phyloP scores from a whole-genome alignment of 1,140 invertebrate genomes.

The Liolophura sinensis region DNA sequence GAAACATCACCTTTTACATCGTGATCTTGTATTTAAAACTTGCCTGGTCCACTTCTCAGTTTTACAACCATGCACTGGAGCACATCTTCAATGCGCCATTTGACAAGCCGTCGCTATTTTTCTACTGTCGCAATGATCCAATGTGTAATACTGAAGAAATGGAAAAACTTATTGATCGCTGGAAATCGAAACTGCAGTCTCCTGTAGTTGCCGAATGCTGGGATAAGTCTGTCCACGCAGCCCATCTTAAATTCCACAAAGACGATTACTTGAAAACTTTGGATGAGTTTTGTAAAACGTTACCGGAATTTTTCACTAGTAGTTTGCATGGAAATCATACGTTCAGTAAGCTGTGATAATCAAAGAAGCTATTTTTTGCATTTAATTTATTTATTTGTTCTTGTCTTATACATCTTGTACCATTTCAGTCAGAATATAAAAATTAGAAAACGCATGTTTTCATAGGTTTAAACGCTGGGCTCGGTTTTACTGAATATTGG shows the following conservation, averaged over 20 bases:
- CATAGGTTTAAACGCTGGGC: too few relatives aligned
- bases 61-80: conserved; percentile 20
- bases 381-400: too few relatives aligned
- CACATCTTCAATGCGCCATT: conserved; percentile 22
- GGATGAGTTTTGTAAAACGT: too few relatives aligned
- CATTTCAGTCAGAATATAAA: too few relatives aligned
- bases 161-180: conserved; percentile 17
- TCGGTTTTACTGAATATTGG: too few relatives aligned
- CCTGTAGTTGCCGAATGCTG: conserved; percentile 17
- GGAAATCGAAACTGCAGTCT: conserved; percentile 8
- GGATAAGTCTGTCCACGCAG: conserved; percentile 27
- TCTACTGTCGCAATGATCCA: conserved; percentile 28
- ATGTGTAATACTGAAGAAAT: conserved; percentile 24
- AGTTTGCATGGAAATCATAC: too few relatives aligned
- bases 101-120: conserved; percentile 24
- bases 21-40: conserved; percentile 22
- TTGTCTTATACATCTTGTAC: too few relatives aligned
- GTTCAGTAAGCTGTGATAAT: too few relatives aligned
- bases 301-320: too few relatives aligned
- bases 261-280: conserved; percentile 24
- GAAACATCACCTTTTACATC: conserved; percentile 10
- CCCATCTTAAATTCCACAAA: conserved; percentile 26
- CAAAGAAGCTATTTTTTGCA: too few relatives aligned
- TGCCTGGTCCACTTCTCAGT: conserved; percentile 18
- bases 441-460: too few relatives aligned